phyloP scores from a whole-genome alignment of 2,113 vertebrate species.

The Apus apus region DNA sequence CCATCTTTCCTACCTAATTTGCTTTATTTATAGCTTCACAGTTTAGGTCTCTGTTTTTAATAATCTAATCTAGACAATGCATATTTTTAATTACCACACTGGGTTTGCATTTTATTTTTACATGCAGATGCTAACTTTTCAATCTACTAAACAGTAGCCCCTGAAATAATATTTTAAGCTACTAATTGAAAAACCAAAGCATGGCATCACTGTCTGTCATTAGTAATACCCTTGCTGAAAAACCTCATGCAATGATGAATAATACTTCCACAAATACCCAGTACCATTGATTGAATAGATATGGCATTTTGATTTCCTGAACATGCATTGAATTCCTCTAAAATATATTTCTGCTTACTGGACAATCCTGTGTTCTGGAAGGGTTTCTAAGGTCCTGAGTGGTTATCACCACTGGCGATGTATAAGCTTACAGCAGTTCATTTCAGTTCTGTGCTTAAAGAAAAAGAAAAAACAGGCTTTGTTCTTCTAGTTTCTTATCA shows the following conservation, averaged over 20 bases:
- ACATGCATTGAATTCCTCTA: background rate
- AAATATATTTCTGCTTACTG: background rate
- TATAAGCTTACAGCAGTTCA: background rate
- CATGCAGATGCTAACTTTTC: background rate
- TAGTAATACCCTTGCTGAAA: background rate
- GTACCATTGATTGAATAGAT: background rate
- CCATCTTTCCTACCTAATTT: background rate
- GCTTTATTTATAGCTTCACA: background rate
- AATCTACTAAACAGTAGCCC: background rate
- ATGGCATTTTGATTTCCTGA: fast-evolving
- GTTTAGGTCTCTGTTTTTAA: background rate
- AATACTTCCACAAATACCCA: background rate
- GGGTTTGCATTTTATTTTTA: background rate
- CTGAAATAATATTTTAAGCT: background rate
- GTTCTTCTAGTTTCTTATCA: background rate
- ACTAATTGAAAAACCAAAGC: background rate
- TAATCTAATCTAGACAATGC: background rate
- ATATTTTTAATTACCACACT: background rate
- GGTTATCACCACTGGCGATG: background rate
- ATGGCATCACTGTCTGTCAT: background rate
- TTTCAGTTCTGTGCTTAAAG: background rate
- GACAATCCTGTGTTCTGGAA: background rate
- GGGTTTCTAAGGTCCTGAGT: background rate
- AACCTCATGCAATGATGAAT: background rate
- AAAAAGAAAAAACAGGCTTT: background rate